phyloP scores from a whole-genome alignment of 2,113 vertebrate species.

The Pterocles gutturalis region DNA sequence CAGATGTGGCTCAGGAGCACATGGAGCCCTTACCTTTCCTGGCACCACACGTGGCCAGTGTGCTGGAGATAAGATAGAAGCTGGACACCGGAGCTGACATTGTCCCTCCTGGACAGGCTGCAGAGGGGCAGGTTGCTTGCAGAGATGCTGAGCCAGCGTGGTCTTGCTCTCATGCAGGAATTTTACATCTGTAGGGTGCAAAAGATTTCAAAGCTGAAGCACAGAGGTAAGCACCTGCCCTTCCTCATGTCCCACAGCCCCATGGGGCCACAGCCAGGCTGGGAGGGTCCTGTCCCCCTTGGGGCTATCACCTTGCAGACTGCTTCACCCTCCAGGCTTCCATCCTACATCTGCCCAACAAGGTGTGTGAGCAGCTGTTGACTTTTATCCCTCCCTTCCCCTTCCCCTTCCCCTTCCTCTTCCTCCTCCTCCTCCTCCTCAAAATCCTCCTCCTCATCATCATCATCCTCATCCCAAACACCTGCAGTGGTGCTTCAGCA shows the following conservation, averaged over 20 bases:
- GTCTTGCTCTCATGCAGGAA: not conserved
- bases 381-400: not conserved
- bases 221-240: not conserved
- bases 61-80: not conserved
- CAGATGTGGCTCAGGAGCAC: not conserved
- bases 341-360: not conserved
- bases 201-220: not conserved
- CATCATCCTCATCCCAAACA: not conserved
- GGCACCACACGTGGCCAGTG: fast-evolving
- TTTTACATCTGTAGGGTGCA: not conserved
- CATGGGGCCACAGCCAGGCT: not conserved
- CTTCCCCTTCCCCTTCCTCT: not conserved
- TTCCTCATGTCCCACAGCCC: not conserved
- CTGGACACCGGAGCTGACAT: not conserved
- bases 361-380: not conserved
- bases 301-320: not conserved
- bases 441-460: not conserved
- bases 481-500: not conserved
- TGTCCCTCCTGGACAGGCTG: not conserved
- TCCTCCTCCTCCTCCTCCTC: not conserved
- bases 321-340: not conserved
- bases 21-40: not conserved
- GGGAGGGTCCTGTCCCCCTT: fast-evolving
- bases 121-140: not conserved
- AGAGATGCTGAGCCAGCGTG: not conserved